Evolutionary conservation across 2,797 vertebrate species (phyloP).

Genomic region (Urophycis tenuis): DNA sequence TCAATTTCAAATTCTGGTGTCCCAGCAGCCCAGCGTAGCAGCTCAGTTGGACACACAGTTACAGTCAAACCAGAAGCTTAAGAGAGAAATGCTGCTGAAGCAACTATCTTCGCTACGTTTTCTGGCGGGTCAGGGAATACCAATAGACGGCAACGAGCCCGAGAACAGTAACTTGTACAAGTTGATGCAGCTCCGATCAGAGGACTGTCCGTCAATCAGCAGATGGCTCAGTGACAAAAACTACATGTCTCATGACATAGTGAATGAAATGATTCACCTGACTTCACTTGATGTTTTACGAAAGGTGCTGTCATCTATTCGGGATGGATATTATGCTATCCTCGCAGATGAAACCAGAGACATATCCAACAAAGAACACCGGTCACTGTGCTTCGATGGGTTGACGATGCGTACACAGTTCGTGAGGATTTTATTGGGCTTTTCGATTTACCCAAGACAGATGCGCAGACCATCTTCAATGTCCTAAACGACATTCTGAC

Average conservation of each 20-base stretch:
- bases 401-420: too few relatives aligned
- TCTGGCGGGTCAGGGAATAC: constrained; percentile 6
- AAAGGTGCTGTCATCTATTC: constrained; percentile 10
- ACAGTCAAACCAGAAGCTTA: constrained; percentile 4
- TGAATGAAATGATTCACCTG: constrained; percentile 6
- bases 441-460: too few relatives aligned
- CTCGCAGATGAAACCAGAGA: not conserved
- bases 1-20: constrained; percentile 10
- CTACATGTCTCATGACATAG: constrained; percentile 18
- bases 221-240: constrained; percentile 3
- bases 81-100: constrained; percentile 15
- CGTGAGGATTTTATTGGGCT: too few relatives aligned
- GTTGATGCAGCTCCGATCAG: constrained; percentile 2
- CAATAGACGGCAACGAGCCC: constrained; percentile 19
- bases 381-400: too few relatives aligned
- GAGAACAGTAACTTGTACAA: constrained; percentile 10
- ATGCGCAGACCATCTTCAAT: too few relatives aligned
- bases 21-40: constrained; percentile 1
- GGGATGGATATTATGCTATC: constrained; percentile 16
- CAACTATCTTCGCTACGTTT: constrained; percentile 12
- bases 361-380: not conserved
- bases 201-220: constrained; percentile 7
- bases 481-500: too few relatives aligned
- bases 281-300: constrained; percentile 2
- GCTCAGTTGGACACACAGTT: constrained; percentile 7